A percentile compares a stretch with the other conserved stretches of the same genome.
phyloP scores from a whole-genome alignment of 2,888 invertebrate species.

The Cephus sareptanus region DNA sequence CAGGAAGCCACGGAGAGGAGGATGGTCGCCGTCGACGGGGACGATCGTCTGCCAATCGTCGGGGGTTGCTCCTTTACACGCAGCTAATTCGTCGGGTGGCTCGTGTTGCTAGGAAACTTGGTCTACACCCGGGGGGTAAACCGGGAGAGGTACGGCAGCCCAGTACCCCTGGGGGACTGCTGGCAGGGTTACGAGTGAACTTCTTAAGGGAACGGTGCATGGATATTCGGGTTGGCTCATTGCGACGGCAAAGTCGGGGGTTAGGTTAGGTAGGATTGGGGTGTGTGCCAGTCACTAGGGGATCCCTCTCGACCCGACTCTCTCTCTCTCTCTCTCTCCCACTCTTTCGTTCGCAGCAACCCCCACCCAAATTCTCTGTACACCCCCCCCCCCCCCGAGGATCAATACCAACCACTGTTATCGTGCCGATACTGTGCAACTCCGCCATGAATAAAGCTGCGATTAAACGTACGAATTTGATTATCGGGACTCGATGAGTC shows the following conservation, averaged over 20 bases:
- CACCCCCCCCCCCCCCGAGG: slow-evolving; percentile 48
- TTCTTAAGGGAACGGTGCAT: slow-evolving; percentile 24
- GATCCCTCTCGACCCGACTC: slow-evolving; percentile 37
- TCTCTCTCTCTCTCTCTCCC: slow-evolving; percentile 26
- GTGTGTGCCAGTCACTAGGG: slow-evolving; percentile 44
- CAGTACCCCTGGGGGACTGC: slow-evolving; percentile 25
- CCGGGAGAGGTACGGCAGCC: background rate
- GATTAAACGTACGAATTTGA: background rate
- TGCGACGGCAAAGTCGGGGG: slow-evolving; percentile 8
- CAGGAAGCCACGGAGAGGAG: background rate
- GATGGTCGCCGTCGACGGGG: background rate
- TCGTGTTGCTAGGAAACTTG: slow-evolving; percentile 5
- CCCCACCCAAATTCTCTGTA: slow-evolving; percentile 16
- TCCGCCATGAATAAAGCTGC: background rate
- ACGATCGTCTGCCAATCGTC: background rate
- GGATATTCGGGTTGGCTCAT: slow-evolving; percentile 17
- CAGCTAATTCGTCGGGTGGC: slow-evolving; percentile 7
- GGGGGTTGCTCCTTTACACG: background rate
- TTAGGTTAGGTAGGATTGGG: slow-evolving; percentile 31
- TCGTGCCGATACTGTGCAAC: slow-evolving; percentile 57
- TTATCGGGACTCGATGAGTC: background rate
- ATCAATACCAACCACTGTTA: slow-evolving; percentile 63
- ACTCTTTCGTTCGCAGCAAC: slow-evolving; percentile 27
- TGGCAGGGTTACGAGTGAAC: slow-evolving; percentile 23
- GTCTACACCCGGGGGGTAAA: background rate